Percentiles rank a stretch among this genome's conserved stretches.
These are phyloP conservation scores for Andrena fulva DNA, from an alignment of 2,888 invertebrate species.

Conservation along the genomic window DNA sequence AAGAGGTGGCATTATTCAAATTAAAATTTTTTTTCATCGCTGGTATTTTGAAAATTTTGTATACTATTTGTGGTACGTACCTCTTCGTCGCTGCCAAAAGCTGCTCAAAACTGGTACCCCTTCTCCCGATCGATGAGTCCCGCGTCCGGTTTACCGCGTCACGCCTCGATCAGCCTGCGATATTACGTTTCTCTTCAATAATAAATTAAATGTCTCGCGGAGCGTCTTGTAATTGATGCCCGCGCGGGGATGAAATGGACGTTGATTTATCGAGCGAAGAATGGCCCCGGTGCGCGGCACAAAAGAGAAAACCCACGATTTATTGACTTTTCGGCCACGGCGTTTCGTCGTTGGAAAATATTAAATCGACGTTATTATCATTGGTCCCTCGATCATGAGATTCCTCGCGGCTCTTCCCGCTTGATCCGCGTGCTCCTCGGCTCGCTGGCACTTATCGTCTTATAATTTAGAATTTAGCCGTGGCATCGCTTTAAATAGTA, in stretches of 20 bases:
- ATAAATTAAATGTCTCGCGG: constrained; percentile 79
- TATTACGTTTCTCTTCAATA: constrained; percentile 73
- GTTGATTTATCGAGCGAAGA: constrained; percentile 78
- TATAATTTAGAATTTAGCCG: constrained; percentile 23
- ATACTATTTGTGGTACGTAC: constrained; percentile 37
- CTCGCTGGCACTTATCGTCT: not conserved
- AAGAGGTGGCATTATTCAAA: no score
- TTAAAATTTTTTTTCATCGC: no score
- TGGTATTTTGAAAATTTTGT: no score
- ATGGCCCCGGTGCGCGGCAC: constrained; percentile 64
- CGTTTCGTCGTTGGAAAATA: constrained; percentile 1
- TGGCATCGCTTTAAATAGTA: constrained; percentile 27
- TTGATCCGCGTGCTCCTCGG: not conserved
- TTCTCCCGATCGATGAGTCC: not conserved
- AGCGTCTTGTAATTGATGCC: constrained; percentile 77
- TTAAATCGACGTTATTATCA: not conserved
- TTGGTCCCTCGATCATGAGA: not conserved
- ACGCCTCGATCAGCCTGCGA: constrained; percentile 66
- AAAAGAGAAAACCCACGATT: constrained; percentile 70
- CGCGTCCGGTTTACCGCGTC: constrained; percentile 52
- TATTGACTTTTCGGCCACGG: constrained; percentile 72
- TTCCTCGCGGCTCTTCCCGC: not conserved
- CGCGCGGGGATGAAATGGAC: constrained; percentile 77
- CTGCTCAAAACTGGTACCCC: constrained; percentile 59
- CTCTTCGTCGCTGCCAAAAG: constrained; percentile 73